Evolutionary conservation across 2,797 vertebrate species (phyloP).

Genomic region (Lacerta viridis): DNA sequence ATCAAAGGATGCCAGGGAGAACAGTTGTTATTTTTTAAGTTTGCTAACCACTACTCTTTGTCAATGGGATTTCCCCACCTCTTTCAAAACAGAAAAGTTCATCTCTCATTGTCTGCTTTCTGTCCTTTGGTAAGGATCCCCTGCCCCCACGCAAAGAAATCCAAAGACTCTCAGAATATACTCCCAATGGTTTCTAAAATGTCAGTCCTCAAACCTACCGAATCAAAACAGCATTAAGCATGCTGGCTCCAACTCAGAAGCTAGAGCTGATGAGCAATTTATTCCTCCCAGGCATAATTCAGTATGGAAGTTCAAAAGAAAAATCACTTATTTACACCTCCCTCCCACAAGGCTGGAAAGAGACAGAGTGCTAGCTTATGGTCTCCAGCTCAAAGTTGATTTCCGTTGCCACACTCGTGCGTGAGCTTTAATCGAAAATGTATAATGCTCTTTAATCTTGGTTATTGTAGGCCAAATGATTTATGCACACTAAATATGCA

Average conservation of each 20-base stretch:
- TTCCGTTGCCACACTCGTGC: background rate
- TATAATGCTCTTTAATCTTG: constrained; percentile 38
- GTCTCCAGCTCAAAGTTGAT: background rate
- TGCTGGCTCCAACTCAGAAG: background rate
- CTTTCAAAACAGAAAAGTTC: background rate
- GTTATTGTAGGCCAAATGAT: constrained; percentile 21
- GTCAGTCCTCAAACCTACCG: background rate
- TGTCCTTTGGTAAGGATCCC: background rate
- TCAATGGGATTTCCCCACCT: background rate
- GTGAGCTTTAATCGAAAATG: constrained; percentile 32
- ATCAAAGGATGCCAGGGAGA: too few species aligned
- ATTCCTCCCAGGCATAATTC: constrained; percentile 8
- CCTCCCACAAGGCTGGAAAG: background rate
- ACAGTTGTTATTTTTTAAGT: too few species aligned
- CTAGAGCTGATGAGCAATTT: background rate
- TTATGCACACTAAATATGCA: background rate
- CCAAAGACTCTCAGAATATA: background rate
- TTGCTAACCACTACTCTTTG: background rate
- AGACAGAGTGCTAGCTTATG: background rate
- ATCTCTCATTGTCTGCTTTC: background rate
- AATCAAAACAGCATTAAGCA: constrained; percentile 14
- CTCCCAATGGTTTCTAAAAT: background rate
- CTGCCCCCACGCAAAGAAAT: background rate
- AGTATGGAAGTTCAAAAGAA: background rate
- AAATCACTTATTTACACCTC: constrained; percentile 2